Conservation (phyloP, 2,113 vertebrate species). For the Gila orcuttii region DNA sequence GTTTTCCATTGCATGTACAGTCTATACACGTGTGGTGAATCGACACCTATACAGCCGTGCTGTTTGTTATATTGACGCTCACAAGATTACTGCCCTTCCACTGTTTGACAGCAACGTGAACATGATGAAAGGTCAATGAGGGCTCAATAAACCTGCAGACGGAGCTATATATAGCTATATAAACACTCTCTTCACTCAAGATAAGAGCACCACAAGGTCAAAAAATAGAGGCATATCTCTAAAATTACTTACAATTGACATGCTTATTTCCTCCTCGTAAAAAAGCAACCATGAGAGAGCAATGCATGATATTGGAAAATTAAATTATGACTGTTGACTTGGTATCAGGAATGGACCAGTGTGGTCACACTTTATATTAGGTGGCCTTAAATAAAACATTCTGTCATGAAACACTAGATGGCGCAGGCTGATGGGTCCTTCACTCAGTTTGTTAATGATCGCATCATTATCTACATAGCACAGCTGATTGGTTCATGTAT, state of each 20-base stretch:
- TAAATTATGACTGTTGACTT: not conserved
- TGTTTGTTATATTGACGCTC: conserved; percentile 34
- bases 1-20: conserved; percentile 3
- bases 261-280: not conserved
- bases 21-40: not conserved
- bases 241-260: conserved; percentile 12
- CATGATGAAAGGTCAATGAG: conserved; percentile 28
- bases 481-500: too few species aligned
- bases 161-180: conserved; percentile 4
- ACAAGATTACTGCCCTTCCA: conserved; percentile 1
- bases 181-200: conserved; percentile 17
- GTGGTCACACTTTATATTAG: too few species aligned
- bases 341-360: not conserved
- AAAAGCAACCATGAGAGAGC: not conserved
- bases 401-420: too few species aligned
- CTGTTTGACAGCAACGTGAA: conserved; percentile 10
- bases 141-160: not conserved
- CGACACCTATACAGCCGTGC: not conserved
- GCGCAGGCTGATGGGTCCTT: too few species aligned
- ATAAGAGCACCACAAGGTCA: conserved; percentile 16
- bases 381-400: too few species aligned
- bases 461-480: too few species aligned
- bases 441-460: too few species aligned
- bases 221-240: conserved; percentile 5
- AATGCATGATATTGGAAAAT: not conserved